These are phyloP conservation scores for Sardina pilchardus DNA, from an alignment of 2,113 vertebrate genomes.

Conservation along the genomic window DNA sequence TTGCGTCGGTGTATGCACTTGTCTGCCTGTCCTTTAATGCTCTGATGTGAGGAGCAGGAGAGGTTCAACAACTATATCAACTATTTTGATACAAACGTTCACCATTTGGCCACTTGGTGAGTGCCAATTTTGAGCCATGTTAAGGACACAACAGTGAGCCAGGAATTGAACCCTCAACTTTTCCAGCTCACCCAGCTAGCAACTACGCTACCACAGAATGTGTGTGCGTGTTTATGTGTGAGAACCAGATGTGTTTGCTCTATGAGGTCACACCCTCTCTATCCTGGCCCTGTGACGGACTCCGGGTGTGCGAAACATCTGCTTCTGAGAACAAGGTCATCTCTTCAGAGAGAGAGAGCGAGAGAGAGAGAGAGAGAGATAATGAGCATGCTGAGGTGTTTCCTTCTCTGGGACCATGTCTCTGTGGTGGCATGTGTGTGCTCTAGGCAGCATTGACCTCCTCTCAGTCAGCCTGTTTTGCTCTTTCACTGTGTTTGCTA, in stretches of 20 bases:
- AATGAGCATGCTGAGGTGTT: conserved; percentile 9
- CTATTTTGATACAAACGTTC: too few species aligned
- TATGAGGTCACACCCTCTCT: conserved; percentile 2
- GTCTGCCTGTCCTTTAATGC: too few species aligned
- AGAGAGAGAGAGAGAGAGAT: neutral
- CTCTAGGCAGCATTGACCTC: neutral
- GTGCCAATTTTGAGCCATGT: too few species aligned
- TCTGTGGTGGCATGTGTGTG: neutral
- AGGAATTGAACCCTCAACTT: too few species aligned
- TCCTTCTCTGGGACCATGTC: neutral
- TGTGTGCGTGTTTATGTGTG: neutral
- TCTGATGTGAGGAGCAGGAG: too few species aligned
- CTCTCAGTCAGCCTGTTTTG: neutral
- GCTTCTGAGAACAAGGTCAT: neutral
- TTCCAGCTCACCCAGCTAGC: too few species aligned
- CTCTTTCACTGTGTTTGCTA: conserved; percentile 39
- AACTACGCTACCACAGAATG: neutral
- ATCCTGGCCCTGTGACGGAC: neutral
- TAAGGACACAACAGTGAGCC: too few species aligned
- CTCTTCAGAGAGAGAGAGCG: neutral
- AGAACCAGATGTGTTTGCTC: conserved; percentile 12
- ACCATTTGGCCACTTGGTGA: too few species aligned
- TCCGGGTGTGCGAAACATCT: neutral
- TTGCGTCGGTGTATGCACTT: too few species aligned
- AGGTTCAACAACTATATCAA: too few species aligned